A percentile compares a stretch with the other conserved stretches of the same genome.
Evolutionary conservation across 2,888 invertebrate species (phyloP).

Genomic region (Dasypolia templi): DNA sequence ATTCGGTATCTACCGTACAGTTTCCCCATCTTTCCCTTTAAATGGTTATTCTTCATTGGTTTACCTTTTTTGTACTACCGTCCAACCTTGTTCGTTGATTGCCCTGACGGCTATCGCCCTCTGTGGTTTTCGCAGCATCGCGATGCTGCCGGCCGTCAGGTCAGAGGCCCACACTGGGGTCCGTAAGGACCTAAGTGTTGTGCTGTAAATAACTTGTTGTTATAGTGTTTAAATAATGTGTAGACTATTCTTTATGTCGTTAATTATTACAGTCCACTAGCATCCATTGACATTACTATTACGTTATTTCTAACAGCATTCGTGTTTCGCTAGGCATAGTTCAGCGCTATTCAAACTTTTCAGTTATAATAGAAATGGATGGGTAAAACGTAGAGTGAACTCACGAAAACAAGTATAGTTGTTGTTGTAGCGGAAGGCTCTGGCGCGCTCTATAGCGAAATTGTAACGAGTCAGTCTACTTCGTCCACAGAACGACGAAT

Average conservation of each 20-base stretch:
- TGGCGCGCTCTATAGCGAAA: constrained; percentile 70
- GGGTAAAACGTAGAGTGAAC: constrained; percentile 59
- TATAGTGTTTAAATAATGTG: background rate
- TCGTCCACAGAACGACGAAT: constrained; percentile 66
- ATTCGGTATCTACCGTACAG: too few species aligned
- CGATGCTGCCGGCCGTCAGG: too few species aligned
- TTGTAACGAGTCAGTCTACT: constrained; percentile 73
- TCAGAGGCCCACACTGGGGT: too few species aligned
- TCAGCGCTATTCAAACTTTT: constrained; percentile 50
- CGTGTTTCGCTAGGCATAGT: constrained; percentile 33
- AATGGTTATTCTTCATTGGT: too few species aligned
- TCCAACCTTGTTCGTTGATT: too few species aligned
- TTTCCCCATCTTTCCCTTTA: too few species aligned
- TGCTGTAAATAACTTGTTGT: background rate
- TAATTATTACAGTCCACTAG: background rate
- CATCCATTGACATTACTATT: constrained; percentile 35
- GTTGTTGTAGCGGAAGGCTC: constrained; percentile 72
- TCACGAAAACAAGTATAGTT: constrained; percentile 70
- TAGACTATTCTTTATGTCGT: background rate
- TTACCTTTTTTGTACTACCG: too few species aligned
- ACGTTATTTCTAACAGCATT: constrained; percentile 38
- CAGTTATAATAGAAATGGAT: constrained; percentile 56
- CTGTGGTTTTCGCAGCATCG: too few species aligned
- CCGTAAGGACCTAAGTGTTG: background rate
- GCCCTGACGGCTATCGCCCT: too few species aligned